Conservation (phyloP, 2,113 vertebrate species). For the Otolemur garnettii region DNA sequence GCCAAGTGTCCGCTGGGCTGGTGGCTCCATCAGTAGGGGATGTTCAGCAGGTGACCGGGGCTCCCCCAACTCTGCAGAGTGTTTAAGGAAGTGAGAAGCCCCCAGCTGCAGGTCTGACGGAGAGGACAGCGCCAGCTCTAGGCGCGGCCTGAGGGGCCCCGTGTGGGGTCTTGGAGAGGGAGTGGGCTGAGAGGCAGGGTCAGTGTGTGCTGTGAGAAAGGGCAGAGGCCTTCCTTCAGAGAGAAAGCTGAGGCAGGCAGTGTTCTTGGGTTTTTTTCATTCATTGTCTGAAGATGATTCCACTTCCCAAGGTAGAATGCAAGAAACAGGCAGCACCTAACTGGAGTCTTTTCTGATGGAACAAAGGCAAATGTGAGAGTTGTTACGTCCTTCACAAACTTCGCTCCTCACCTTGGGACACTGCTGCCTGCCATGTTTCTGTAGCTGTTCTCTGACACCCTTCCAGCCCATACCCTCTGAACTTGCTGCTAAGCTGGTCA, state of each 20-base stretch:
- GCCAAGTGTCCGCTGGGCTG: neutral
- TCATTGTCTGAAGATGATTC: neutral
- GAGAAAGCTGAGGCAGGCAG: neutral
- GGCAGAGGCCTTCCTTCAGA: neutral
- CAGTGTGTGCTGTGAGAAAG: neutral
- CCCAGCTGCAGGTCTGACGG: no score
- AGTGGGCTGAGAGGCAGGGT: neutral
- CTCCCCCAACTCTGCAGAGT: neutral
- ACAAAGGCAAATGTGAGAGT: neutral
- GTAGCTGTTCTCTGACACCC: neutral
- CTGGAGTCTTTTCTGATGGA: neutral
- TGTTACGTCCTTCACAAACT: no score
- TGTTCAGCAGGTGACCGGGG: neutral
- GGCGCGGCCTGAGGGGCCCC: neutral
- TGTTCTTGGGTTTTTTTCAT: neutral
- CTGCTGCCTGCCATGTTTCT: neutral
- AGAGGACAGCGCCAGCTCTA: neutral
- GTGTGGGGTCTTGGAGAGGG: no score
- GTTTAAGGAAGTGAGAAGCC: neutral
- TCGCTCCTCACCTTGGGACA: neutral
- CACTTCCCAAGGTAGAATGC: neutral
- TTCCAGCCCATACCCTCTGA: neutral
- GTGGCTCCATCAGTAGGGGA: neutral
- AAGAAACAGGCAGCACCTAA: neutral
- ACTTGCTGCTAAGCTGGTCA: neutral